Percentiles rank a stretch among this genome's conserved stretches.
Conservation (phyloP, 2,113 vertebrate species). For the Bubo scandiacus region DNA sequence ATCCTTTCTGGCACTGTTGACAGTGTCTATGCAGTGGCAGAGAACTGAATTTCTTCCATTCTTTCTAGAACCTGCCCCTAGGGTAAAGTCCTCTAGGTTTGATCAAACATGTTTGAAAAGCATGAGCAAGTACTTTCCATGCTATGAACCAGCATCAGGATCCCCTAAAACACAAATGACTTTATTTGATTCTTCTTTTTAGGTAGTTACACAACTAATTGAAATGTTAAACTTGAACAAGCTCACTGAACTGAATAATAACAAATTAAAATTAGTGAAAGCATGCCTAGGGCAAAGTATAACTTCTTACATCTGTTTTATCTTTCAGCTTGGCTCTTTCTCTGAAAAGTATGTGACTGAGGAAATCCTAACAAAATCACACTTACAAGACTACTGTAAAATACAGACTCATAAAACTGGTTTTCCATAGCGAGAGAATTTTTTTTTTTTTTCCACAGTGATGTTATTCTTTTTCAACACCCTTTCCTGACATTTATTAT, state of each 20-base stretch:
- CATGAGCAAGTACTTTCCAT: background rate
- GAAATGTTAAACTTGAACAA: conserved; percentile 37
- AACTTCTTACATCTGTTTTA: conserved; percentile 9
- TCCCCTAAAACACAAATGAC: background rate
- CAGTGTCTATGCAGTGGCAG: background rate
- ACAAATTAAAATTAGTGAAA: conserved; percentile 40
- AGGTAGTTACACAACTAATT: conserved; percentile 35
- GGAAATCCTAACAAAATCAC: background rate
- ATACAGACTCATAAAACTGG: background rate
- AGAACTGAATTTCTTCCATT: background rate
- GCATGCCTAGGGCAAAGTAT: conserved; percentile 2
- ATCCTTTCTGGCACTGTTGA: background rate
- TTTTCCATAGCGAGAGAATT: background rate
- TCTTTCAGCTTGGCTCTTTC: background rate
- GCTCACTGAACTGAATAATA: conserved; percentile 43
- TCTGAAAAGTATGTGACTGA: background rate
- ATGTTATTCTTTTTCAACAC: background rate
- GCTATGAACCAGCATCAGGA: background rate
- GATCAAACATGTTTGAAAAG: background rate
- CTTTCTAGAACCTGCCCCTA: background rate
- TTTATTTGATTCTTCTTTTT: conserved; percentile 9
- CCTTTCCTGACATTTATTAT: background rate
- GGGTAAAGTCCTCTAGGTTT: background rate
- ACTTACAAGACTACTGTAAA: background rate
- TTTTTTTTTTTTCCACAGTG: background rate